These are phyloP conservation scores for Bombylius major DNA, from an alignment of 2,888 invertebrate genomes.

Conservation along the genomic window DNA sequence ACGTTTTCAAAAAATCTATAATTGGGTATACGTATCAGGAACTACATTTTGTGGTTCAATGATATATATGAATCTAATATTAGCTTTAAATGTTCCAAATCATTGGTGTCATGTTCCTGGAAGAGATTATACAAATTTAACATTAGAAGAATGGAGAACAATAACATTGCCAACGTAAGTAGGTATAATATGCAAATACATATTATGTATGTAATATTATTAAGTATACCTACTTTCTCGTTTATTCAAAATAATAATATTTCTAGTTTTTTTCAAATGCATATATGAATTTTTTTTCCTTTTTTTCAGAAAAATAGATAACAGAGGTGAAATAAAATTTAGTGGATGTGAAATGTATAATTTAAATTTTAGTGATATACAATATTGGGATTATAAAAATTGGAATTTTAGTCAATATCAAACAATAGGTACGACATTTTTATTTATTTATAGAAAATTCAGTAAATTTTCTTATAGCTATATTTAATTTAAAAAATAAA, in stretches of 20 bases:
- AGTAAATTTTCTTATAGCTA: conserved; percentile 8
- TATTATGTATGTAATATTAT: neutral
- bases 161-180: conserved; percentile 42
- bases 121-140: conserved; percentile 36
- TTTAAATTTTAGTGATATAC: conserved; percentile 24
- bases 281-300: neutral
- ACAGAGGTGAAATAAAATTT: conserved; percentile 29
- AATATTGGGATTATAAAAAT: conserved; percentile 10
- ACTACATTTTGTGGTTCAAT: conserved; percentile 39
- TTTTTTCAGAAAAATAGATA: conserved; percentile 27
- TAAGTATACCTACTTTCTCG: neutral
- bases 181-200: neutral
- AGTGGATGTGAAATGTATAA: conserved; percentile 40
- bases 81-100: conserved; percentile 43
- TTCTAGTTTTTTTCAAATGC: too few species aligned
- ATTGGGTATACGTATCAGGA: conserved; percentile 38
- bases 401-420: conserved; percentile 8
- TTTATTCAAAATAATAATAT: too few species aligned
- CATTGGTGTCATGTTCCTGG: conserved; percentile 47
- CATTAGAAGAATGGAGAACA: conserved; percentile 39
- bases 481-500: too few species aligned
- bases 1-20: conserved; percentile 40
- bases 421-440: conserved; percentile 3
- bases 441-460: conserved; percentile 12
- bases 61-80: conserved; percentile 41